These are phyloP conservation scores for Campaea margaritaria DNA, from an alignment of 2,888 invertebrate species.

Conservation along the genomic window DNA sequence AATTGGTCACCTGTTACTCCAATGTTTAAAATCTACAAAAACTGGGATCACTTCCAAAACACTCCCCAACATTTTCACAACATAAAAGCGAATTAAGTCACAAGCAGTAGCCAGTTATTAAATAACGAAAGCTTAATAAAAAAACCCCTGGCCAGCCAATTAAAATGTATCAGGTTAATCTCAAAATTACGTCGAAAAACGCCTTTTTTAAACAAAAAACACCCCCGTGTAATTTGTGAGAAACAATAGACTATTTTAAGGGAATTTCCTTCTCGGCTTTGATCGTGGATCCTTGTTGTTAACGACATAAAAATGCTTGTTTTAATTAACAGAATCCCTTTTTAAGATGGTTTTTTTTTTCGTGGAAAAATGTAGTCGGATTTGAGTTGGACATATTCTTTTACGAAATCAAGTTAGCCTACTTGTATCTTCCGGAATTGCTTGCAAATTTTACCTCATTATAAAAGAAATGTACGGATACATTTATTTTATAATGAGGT, in stretches of 20 bases:
- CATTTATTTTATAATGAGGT: no score
- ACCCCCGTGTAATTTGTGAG: constrained; percentile 12
- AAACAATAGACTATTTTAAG: constrained; percentile 23
- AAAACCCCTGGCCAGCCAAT: constrained; percentile 13
- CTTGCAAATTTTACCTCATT: no score
- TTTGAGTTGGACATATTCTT: constrained; percentile 1
- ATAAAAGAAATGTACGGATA: no score
- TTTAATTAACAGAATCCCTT: constrained; percentile 27
- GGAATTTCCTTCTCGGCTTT: constrained; percentile 16
- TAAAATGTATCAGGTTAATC: constrained; percentile 31
- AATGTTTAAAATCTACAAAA: neutral
- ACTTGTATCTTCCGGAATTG: no score
- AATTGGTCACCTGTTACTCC: neutral
- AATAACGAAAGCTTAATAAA: constrained; percentile 25
- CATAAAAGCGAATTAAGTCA: constrained; percentile 4
- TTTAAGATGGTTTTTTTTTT: constrained; percentile 4
- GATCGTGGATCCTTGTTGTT: constrained; percentile 23
- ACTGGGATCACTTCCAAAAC: constrained; percentile 1
- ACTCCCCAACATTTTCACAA: neutral
- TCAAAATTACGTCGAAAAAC: constrained; percentile 20
- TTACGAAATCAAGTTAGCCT: neutral
- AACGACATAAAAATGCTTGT: constrained; percentile 29
- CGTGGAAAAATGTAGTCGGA: constrained; percentile 2
- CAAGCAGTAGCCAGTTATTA: constrained; percentile 18
- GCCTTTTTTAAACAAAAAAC: constrained; percentile 20